phyloP scores from a whole-genome alignment of 2,113 vertebrate genomes.

The Rhea pennata region DNA sequence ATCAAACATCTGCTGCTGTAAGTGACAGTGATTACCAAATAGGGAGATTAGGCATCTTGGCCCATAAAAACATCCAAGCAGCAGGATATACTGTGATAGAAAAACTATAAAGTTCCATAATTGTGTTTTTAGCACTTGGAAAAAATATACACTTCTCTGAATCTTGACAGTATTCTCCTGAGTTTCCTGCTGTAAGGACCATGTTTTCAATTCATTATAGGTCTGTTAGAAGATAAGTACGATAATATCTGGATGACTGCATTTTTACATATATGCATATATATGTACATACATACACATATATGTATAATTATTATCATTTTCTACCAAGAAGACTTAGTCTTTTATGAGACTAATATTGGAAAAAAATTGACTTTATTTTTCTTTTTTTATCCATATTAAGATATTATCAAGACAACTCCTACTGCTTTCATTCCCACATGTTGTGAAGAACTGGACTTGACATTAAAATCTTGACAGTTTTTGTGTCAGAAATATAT shows the following conservation, averaged over 20 bases:
- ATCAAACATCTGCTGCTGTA: slow-evolving; percentile 30
- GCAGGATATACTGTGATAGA: neutral
- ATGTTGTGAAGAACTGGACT: neutral
- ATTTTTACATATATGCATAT: too few species aligned
- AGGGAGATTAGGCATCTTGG: neutral
- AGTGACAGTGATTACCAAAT: slow-evolving; percentile 12
- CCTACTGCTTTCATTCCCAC: neutral
- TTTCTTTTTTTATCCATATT: neutral
- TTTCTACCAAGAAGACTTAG: neutral
- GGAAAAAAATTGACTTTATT: accelerated
- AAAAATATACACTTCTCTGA: neutral
- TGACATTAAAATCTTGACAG: neutral
- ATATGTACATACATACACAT: too few species aligned
- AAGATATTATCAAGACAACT: neutral
- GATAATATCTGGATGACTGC: neutral
- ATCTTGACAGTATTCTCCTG: neutral
- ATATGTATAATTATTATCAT: neutral
- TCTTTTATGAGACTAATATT: neutral
- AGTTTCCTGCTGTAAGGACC: neutral
- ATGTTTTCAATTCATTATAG: neutral
- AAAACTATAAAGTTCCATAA: neutral
- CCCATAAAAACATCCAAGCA: neutral
- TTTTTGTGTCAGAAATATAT: neutral
- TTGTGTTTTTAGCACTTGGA: neutral
- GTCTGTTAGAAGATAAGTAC: neutral